Evolutionary conservation across 1,140 invertebrate species (phyloP).

Genomic region (Battus philenor): DNA sequence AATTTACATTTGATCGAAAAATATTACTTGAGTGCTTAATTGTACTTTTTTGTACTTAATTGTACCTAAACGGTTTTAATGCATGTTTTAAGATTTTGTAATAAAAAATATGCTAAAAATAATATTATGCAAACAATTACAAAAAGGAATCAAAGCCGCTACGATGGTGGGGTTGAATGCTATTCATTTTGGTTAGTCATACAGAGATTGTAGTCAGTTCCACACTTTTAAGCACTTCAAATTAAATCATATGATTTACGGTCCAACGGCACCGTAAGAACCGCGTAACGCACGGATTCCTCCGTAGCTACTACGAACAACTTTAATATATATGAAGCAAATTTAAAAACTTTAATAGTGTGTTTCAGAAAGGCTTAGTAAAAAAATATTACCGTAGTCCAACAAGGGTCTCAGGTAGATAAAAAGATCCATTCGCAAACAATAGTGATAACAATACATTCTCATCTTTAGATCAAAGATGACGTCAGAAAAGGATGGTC

Average conservation of each 20-base stretch:
- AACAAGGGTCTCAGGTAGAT: background rate
- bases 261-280: conserved; percentile 25
- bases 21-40: no score
- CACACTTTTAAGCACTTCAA: conserved; percentile 54
- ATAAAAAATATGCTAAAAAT: no score
- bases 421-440: background rate
- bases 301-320: no score
- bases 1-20: no score
- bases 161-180: conserved; percentile 56
- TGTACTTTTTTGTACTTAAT: no score
- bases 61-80: no score
- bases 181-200: conserved; percentile 52
- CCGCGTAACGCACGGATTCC: conserved; percentile 63
- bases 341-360: conserved; percentile 35
- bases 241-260: conserved; percentile 38
- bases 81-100: no score
- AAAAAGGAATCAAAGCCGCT: conserved; percentile 64
- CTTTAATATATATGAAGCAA: conserved; percentile 30
- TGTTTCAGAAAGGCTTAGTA: conserved; percentile 41
- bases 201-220: conserved; percentile 42
- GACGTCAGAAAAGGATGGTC: no score
- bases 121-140: no score
- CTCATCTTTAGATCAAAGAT: no score
- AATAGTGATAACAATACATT: no score
- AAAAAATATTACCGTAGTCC: conserved; percentile 36